Evolutionary conservation across 92 coral and sea anemone genomes (phyloP).

Genomic region (Umimayanthus chanpuru): DNA sequence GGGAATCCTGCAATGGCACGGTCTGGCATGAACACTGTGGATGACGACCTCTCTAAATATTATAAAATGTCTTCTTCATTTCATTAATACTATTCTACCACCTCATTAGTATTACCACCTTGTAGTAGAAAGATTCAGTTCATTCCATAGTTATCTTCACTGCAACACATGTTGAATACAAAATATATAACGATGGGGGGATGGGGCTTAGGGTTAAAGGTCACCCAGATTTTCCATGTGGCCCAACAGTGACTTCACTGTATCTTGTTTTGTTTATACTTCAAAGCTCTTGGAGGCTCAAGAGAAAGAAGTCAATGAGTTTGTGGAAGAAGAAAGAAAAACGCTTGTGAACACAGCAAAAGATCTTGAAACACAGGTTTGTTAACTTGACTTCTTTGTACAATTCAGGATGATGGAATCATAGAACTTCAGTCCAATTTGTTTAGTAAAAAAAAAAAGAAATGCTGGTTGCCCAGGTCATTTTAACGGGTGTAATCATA

Average conservation of each 20-base stretch:
- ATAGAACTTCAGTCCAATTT: no score
- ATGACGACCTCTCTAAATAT: slow-evolving; percentile 4
- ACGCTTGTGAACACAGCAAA: slow-evolving; percentile 74
- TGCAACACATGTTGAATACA: slow-evolving; percentile 4
- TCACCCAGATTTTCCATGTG: not conserved
- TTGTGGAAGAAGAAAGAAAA: slow-evolving; percentile 87
- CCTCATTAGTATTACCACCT: slow-evolving; percentile 5
- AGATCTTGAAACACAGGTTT: slow-evolving; percentile 89
- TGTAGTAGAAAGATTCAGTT: slow-evolving; percentile 3
- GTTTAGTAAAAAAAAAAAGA: no score
- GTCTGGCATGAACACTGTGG: slow-evolving; percentile 7
- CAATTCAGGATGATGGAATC: not conserved
- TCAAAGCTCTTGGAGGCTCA: slow-evolving; percentile 79
- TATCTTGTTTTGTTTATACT: not conserved
- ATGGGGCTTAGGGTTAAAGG: not conserved
- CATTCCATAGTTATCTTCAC: slow-evolving; percentile 4
- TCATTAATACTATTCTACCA: slow-evolving; percentile 2
- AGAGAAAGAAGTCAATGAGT: slow-evolving; percentile 84
- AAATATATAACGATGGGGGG: slow-evolving; percentile 1
- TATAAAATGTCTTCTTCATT: slow-evolving; percentile 1
- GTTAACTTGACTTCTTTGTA: not conserved
- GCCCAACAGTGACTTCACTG: not conserved
- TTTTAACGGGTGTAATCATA: no score
- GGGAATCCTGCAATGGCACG: slow-evolving; percentile 7
- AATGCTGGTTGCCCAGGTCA: no score